Base-by-base conservation (phyloP, 2,113 vertebrate species). In the Barnardius zonarius region DNA sequence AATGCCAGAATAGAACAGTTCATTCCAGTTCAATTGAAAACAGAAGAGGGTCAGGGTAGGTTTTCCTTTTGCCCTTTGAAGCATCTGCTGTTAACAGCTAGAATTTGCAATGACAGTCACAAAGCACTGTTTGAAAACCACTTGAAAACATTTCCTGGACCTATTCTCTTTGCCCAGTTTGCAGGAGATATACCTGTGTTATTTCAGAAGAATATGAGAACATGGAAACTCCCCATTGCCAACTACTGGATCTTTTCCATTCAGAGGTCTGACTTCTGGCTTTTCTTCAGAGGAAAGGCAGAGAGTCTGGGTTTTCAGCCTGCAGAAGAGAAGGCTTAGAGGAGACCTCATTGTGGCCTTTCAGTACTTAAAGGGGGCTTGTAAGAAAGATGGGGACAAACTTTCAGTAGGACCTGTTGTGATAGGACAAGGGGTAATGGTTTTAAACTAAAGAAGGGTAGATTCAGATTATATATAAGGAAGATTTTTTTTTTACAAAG, bases 21-120 rank as follows among this genome's bases (percentile, higher is more conserved):
- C 88, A 92, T 95, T 96, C 91, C 95, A 96, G 62, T 91, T 96
- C 69, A 92, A 91, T 86, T 96, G 95, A 93, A 96, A 97, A 90
- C 95, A 96, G 95, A 86, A 96, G 69, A 94, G 83, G 76, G 41
- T 43, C 7, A 3, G 68, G 35, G 52, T 94, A 70, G 35, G 52
- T 66, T 96, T 96, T 76, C 52, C 49, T 95, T 96, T 76, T 88
- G 27, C 57, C 39, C 39, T 39, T 95, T 88, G 57, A 95, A 72
- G 80, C 88, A 84, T 96, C 86, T 90, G 74, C 91, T 92, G 76
- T 63, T 78, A 90, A 49, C 48, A 92, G 51, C 0, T 2, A 78
- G 55, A 86, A 83, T 90, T 69, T 92, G 64, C 55, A 75, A 48
- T 72, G 64, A 72, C 86, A 77, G 27, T 33, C 63, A 86, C 20